A percentile compares a stretch with the other conserved stretches of the same genome.
phyloP scores from a whole-genome alignment of 2,113 vertebrate species.

The Osmerus eperlanus region DNA sequence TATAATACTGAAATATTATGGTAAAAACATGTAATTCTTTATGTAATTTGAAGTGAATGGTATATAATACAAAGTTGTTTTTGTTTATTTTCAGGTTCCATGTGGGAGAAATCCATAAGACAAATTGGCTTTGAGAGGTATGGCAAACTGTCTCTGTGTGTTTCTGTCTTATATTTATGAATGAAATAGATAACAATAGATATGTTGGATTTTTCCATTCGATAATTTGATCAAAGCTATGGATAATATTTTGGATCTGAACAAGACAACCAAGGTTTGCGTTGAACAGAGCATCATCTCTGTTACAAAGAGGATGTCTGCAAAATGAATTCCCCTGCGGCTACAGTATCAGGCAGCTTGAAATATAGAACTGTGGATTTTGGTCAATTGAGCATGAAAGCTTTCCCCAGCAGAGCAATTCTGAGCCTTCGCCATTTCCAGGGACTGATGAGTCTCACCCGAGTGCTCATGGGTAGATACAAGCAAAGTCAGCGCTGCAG shows the following conservation, averaged over 20 bases:
- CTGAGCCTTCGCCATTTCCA: neutral
- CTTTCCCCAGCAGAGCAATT: neutral
- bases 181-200: no score
- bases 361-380: conserved; percentile 9
- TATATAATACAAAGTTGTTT: neutral
- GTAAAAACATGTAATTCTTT: no score
- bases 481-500: neutral
- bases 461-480: conserved; percentile 6
- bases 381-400: conserved; percentile 12
- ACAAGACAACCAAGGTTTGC: neutral
- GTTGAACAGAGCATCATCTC: neutral
- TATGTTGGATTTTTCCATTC: no score
- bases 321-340: neutral
- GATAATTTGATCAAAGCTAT: no score
- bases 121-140: conserved; percentile 99
- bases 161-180: no score
- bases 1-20: no score
- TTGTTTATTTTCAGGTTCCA: conserved; percentile 77
- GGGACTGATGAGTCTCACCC: conserved; percentile 8
- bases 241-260: no score
- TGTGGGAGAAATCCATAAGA: conserved; percentile 91
- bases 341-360: neutral
- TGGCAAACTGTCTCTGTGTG: conserved; percentile 35
- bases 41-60: neutral
- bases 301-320: neutral